Percentiles rank a stretch among this genome's conserved stretches.
These are phyloP conservation scores for Anhinga rufa DNA, from an alignment of 2,113 vertebrate genomes.

Conservation along the genomic window DNA sequence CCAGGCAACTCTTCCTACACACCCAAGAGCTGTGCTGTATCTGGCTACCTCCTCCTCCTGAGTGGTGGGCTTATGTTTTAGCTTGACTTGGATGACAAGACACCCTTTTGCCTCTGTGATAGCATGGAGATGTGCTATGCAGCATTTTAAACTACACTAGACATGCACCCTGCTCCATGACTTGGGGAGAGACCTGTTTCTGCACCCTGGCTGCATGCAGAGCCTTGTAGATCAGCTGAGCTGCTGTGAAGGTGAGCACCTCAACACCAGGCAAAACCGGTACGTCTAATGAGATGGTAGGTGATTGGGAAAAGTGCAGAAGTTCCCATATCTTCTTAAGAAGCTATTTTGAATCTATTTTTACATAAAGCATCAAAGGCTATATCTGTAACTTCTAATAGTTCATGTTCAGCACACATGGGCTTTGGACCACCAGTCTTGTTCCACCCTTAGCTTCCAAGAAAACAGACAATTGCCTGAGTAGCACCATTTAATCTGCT, in stretches of 20 bases:
- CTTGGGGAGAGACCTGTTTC: neutral
- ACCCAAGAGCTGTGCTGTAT: neutral
- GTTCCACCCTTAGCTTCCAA: neutral
- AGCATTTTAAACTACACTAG: neutral
- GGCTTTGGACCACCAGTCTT: neutral
- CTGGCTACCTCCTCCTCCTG: neutral
- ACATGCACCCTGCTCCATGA: too few relatives aligned
- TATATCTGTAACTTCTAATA: neutral
- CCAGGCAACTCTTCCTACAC: neutral
- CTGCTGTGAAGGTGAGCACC: neutral
- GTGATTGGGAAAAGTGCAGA: neutral
- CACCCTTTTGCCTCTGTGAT: neutral
- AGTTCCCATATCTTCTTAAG: neutral
- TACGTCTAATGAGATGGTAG: rapidly evolving
- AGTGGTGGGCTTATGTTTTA: neutral
- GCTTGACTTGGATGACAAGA: neutral
- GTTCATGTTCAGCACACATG: neutral
- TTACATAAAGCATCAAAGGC: neutral
- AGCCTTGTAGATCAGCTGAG: neutral
- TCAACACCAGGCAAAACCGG: neutral
- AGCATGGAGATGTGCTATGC: neutral
- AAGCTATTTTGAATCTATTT: neutral
- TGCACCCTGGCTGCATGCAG: neutral
- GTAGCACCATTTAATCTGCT: neutral
- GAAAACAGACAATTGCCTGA: neutral